Evolutionary conservation across 2,113 vertebrate genomes (phyloP).

Genomic region (Tachysurus fulvidraco): DNA sequence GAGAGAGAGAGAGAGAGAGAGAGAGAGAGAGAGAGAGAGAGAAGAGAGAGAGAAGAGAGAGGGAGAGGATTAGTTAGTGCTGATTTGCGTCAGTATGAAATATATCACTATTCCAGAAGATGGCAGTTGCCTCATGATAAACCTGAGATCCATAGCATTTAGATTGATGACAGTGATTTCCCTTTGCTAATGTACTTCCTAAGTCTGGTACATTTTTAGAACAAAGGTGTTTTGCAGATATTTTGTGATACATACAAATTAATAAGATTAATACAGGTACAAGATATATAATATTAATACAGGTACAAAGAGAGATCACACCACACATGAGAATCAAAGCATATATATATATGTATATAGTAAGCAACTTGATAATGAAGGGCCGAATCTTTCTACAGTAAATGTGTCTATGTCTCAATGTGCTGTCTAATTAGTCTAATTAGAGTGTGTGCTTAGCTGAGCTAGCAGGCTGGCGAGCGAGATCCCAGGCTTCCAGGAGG

Average conservation of each 20-base stretch:
- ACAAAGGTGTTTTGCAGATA: not conserved
- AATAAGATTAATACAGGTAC: too few relatives aligned
- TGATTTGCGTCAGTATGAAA: not conserved
- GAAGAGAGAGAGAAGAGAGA: too few relatives aligned
- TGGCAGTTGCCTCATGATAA: not conserved
- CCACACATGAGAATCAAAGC: not conserved
- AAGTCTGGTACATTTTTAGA: not conserved
- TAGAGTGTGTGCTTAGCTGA: not conserved
- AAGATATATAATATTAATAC: too few relatives aligned
- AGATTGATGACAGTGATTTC: not conserved
- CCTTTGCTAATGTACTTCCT: not conserved
- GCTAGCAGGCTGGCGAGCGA: not conserved
- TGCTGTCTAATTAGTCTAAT: slow-evolving; percentile 25
- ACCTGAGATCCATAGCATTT: not conserved
- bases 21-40: too few relatives aligned
- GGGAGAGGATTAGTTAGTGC: too few relatives aligned
- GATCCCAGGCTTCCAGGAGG: slow-evolving; percentile 8
- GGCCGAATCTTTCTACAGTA: not conserved
- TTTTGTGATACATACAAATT: not conserved
- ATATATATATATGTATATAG: not conserved
- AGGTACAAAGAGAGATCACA: not conserved
- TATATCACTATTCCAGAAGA: not conserved
- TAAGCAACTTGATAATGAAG: not conserved
- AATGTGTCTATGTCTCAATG: not conserved
- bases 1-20: not conserved